phyloP scores from a whole-genome alignment of 2,797 vertebrate species.

The Dicrostonyx torquatus region DNA sequence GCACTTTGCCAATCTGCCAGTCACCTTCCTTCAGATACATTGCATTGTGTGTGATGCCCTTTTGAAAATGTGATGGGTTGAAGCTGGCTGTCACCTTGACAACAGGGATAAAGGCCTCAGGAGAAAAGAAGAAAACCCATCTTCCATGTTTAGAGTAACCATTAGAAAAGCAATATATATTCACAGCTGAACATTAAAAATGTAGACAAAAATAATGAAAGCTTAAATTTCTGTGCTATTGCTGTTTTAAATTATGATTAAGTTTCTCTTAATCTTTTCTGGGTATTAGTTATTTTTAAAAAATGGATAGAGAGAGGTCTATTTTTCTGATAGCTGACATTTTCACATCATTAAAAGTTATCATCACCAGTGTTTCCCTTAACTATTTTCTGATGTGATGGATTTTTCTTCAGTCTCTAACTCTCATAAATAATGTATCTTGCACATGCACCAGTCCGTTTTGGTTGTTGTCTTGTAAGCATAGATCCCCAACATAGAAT shows the following conservation, averaged over 20 bases:
- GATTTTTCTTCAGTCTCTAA: not conserved
- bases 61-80: not conserved
- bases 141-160: constrained; percentile 16
- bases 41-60: not conserved
- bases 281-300: constrained; percentile 1
- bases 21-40: not conserved
- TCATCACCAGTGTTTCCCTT: not conserved
- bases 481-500: not conserved
- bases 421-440: not conserved
- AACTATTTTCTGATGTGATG: not conserved
- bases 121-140: constrained; percentile 1
- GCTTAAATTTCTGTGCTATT: not conserved
- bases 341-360: constrained; percentile 3
- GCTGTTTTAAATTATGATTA: constrained; percentile 2
- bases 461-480: not conserved
- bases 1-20: not conserved
- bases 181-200: constrained; percentile 29
- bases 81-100: constrained; percentile 36
- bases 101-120: constrained; percentile 6
- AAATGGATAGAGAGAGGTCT: not conserved
- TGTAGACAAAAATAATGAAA: not conserved
- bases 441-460: not conserved
- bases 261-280: not conserved
- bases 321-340: constrained; percentile 15
- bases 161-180: not conserved